Evolutionary conservation across 2,888 invertebrate genomes (phyloP).

Genomic region (Drosophila kuntzei): DNA sequence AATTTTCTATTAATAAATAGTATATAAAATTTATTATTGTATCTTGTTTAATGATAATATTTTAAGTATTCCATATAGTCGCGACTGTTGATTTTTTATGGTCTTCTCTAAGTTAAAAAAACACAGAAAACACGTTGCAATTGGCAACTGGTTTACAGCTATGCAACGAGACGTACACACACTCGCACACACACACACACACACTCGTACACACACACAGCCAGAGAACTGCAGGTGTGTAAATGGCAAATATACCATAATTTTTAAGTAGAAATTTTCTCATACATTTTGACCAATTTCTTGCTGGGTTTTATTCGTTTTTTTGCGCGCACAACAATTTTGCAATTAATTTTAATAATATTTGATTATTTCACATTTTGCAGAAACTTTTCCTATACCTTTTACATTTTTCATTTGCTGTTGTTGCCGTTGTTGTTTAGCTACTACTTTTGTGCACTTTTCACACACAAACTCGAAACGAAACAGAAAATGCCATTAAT

Average conservation of each 20-base stretch:
- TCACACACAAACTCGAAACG: constrained; percentile 74
- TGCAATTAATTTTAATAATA: constrained; percentile 38
- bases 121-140: constrained; percentile 75
- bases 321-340: constrained; percentile 28
- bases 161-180: constrained; percentile 64
- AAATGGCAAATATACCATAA: constrained; percentile 68
- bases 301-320: not conserved
- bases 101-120: constrained; percentile 42
- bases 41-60: not conserved
- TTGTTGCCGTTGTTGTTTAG: constrained; percentile 28
- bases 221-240: constrained; percentile 65
- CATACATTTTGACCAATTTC: constrained; percentile 30
- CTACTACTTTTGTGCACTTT: constrained; percentile 67
- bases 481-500: constrained; percentile 77
- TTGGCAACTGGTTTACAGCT: constrained; percentile 80
- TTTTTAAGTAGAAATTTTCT: constrained; percentile 36
- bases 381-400: constrained; percentile 60
- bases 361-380: constrained; percentile 28
- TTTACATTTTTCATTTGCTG: constrained; percentile 55
- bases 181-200: constrained; percentile 20
- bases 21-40: not conserved
- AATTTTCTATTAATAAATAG: not conserved
- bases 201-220: constrained; percentile 22
- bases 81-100: constrained; percentile 30
- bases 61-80: constrained; percentile 8